Evolutionary conservation across 1,140 invertebrate species (phyloP), one percentile per base, ranked within the genome.

Genomic region (Pseudomyrmex sp.): DNA sequence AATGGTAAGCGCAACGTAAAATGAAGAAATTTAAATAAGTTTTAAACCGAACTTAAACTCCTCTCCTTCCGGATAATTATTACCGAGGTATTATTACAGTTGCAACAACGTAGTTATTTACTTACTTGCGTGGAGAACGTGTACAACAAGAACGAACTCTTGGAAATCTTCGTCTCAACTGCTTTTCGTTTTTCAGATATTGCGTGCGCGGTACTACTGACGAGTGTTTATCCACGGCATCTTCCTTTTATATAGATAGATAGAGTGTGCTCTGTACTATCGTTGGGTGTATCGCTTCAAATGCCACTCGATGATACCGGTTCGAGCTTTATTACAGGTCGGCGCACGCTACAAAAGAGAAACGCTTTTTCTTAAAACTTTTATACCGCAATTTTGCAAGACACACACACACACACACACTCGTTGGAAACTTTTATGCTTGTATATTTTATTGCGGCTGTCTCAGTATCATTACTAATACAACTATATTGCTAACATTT

Each of bases 301-400:
- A 90, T 89, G 85, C 85, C 89, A 88, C 58, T 89, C 85, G 79
- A 56, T 87, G 74, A 90, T 87, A 87, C 88, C 83, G 88, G 88
- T 89, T 90, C 83, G 46, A 79, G 54, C 76, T 35, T 85, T 85
- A 72, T 62, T 85, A 66, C 62, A 80, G 75, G 61, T 82, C 65
- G 65, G 62, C 54, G 74, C 69, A 48, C 18, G 68, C 44, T 54
- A 54, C 20, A 70, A 59, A 72, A 86, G 85, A 48, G 85, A 48
- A 76, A 59, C 56, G 52, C 63, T 69, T 76, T 75, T 73, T 69
- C 52, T 13, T 44, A 23, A 35, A 76, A 62, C 18, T 58, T 70
- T 80, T 26, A 7, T n/a, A 2, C 2, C 35, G 12, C 10, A 20
- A 46, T n/a, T 18, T 9, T 35, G 35, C 35, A 15, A 44, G 20